phyloP scores from a whole-genome alignment of 1,140 invertebrate genomes.

The Trichonephila clavata region DNA sequence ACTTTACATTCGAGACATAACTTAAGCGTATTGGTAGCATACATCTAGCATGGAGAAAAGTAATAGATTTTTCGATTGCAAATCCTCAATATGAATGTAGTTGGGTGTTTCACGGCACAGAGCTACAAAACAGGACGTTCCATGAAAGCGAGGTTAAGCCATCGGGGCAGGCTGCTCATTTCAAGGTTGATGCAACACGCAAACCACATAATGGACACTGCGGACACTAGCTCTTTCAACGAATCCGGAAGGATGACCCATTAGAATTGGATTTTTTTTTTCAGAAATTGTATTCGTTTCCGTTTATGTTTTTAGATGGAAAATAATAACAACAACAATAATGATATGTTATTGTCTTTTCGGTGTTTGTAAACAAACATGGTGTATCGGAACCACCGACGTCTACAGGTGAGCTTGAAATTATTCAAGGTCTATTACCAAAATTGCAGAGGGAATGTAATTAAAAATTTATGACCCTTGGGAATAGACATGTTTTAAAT shows the following conservation, averaged over 20 bases:
- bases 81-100: background rate
- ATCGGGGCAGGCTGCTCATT: slow-evolving; percentile 28
- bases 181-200: slow-evolving; percentile 68
- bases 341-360: slow-evolving; percentile 59
- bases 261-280: slow-evolving; percentile 36
- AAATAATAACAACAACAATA: slow-evolving; percentile 43
- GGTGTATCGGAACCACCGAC: background rate
- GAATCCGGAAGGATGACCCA: slow-evolving; percentile 67
- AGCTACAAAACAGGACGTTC: background rate
- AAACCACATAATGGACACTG: slow-evolving; percentile 26
- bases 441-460: background rate
- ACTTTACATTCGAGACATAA: no score
- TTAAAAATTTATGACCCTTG: slow-evolving; percentile 17
- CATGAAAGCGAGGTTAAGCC: slow-evolving; percentile 54
- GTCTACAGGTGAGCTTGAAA: background rate
- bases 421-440: slow-evolving; percentile 47
- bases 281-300: slow-evolving; percentile 54
- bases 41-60: background rate
- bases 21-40: background rate
- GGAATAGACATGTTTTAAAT: background rate
- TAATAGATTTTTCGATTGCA: background rate
- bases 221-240: slow-evolving; percentile 16
- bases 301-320: slow-evolving; percentile 34
- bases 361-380: slow-evolving; percentile 71
- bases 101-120: background rate